These are phyloP conservation scores for Aphelenchoides bicaudatus DNA, from an alignment of 2,888 invertebrate genomes.

Conservation along the genomic window DNA sequence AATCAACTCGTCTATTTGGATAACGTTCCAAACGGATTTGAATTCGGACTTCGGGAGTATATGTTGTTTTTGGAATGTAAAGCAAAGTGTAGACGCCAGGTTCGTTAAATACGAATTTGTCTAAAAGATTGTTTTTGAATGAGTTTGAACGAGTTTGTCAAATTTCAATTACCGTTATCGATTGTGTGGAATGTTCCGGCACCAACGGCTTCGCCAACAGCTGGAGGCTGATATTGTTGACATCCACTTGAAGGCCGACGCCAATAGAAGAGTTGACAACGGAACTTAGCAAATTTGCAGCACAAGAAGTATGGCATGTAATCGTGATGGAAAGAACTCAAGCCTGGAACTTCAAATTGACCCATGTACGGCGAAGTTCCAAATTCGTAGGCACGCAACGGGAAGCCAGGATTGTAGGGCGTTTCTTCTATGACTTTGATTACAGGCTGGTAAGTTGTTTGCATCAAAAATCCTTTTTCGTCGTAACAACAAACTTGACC, in stretches of 20 bases:
- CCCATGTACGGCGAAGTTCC: conserved; percentile 90
- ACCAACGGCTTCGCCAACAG: conserved; percentile 82
- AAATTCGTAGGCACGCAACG: conserved; percentile 69
- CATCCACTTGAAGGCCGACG: conserved; percentile 85
- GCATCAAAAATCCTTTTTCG: conserved; percentile 81
- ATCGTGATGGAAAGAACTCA: conserved; percentile 94
- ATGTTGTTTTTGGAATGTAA: conserved; percentile 48
- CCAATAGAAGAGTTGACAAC: conserved; percentile 89
- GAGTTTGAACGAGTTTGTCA: too few species aligned
- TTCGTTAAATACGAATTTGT: conserved; percentile 86
- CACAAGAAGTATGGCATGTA: conserved; percentile 89
- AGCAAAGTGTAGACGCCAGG: conserved; percentile 64
- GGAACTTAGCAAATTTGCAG: conserved; percentile 89
- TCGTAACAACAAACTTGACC: conserved; percentile 98
- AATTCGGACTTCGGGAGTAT: conserved; percentile 54
- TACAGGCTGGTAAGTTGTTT: conserved; percentile 84
- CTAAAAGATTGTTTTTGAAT: too few species aligned
- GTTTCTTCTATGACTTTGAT: conserved; percentile 48
- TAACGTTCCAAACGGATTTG: conserved; percentile 57
- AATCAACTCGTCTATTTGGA: conserved; percentile 59
- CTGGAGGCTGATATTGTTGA: conserved; percentile 87
- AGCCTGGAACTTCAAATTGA: conserved; percentile 85
- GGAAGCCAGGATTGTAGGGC: conserved; percentile 57
- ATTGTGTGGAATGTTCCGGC: conserved; percentile 88
- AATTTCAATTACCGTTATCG: too few species aligned